A percentile compares a stretch with the other conserved stretches of the same genome.
phyloP scores from a whole-genome alignment of 1,140 invertebrate species.

The Zophobas morio region DNA sequence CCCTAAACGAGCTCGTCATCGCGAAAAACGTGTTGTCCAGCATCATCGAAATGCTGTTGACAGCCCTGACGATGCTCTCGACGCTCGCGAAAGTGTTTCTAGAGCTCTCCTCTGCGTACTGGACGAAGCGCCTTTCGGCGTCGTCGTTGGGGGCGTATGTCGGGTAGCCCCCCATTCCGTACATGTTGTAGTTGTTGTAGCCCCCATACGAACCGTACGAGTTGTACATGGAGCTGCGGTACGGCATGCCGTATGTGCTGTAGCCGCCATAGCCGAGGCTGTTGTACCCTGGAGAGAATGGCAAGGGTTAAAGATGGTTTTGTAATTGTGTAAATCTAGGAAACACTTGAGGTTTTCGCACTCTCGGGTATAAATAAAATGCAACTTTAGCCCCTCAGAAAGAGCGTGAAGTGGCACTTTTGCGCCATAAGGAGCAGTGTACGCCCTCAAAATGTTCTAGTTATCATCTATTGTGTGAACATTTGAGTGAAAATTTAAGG shows the following conservation, averaged over 20 bases:
- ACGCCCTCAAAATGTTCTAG: too few relatives aligned
- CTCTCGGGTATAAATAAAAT: too few relatives aligned
- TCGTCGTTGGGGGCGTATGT: slow-evolving; percentile 72
- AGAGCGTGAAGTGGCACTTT: too few relatives aligned
- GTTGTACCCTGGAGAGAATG: slow-evolving; percentile 58
- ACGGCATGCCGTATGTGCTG: slow-evolving; percentile 55
- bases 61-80: slow-evolving; percentile 91
- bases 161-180: slow-evolving; percentile 63
- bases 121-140: slow-evolving; percentile 82
- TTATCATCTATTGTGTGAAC: too few relatives aligned
- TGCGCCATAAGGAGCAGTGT: too few relatives aligned
- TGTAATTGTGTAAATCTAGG: too few relatives aligned
- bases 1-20: slow-evolving; percentile 94
- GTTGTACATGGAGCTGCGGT: slow-evolving; percentile 59
- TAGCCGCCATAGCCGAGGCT: slow-evolving; percentile 63
- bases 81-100: slow-evolving; percentile 94
- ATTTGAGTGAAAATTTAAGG: too few relatives aligned
- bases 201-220: slow-evolving; percentile 59
- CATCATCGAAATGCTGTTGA: slow-evolving; percentile 96
- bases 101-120: slow-evolving; percentile 92
- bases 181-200: slow-evolving; percentile 61
- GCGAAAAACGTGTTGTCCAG: slow-evolving; percentile 96
- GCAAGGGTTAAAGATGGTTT: too few relatives aligned
- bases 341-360: too few relatives aligned
- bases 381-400: too few relatives aligned